These are phyloP conservation scores for Apistogramma diplotaenia DNA, from an alignment of 2,113 vertebrate species.

Conservation along the genomic window DNA sequence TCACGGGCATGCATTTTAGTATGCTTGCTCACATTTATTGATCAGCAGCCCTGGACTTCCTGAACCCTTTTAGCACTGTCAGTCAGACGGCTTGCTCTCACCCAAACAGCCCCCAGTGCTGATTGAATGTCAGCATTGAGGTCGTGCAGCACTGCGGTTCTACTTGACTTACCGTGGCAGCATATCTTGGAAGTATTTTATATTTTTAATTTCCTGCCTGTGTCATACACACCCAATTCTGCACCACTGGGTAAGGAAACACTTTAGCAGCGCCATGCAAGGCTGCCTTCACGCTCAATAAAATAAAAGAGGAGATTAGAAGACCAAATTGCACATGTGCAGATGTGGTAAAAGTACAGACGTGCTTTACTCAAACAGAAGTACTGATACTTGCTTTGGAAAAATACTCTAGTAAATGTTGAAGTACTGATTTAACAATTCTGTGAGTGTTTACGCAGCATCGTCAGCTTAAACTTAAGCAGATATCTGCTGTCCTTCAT, in stretches of 20 bases:
- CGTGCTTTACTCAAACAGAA: neutral
- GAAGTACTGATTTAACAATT: neutral
- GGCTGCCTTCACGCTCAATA: neutral
- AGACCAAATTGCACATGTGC: neutral
- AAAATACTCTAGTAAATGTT: neutral
- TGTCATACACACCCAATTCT: conserved; percentile 25
- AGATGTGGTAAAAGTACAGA: neutral
- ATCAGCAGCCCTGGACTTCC: conserved; percentile 50
- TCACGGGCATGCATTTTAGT: conserved; percentile 13
- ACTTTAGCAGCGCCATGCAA: neutral
- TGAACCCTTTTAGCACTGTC: conserved; percentile 66
- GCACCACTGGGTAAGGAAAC: neutral
- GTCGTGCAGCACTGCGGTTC: conserved; percentile 18
- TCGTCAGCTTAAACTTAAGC: neutral
- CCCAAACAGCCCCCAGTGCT: conserved; percentile 28
- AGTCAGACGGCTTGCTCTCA: conserved; percentile 55
- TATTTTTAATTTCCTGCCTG: conserved; percentile 44
- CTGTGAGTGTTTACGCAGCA: too few relatives aligned
- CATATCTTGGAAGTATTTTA: conserved; percentile 45
- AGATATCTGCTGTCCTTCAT: neutral
- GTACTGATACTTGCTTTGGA: neutral
- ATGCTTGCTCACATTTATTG: conserved; percentile 45
- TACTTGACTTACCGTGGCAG: conserved; percentile 31
- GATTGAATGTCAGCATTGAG: conserved; percentile 56
- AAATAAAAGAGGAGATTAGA: neutral